Conservation (phyloP, 2,797 vertebrate genomes). For the Xiphophorus birchmanni region DNA sequence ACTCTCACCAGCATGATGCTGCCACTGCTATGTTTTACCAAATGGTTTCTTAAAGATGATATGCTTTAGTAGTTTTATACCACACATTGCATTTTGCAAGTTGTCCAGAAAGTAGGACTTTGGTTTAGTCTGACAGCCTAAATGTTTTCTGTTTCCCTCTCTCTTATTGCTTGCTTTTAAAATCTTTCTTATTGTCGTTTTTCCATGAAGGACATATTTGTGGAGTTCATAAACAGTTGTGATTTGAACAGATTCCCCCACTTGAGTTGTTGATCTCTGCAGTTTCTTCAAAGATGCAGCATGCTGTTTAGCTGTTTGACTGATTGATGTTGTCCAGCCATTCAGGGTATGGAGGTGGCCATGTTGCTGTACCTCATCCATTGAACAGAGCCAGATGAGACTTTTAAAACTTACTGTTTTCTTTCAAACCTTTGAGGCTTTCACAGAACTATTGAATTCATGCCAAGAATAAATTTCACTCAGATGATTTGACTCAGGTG, state of each 20-base stretch:
- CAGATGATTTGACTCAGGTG: background rate
- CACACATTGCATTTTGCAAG: background rate
- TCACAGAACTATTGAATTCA: background rate
- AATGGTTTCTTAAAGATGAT: background rate
- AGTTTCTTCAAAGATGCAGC: background rate
- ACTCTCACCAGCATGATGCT: background rate
- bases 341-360: background rate
- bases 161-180: background rate
- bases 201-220: background rate
- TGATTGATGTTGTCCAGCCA: background rate
- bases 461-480: background rate
- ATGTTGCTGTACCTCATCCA: background rate
- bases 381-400: background rate
- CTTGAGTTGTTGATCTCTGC: background rate
- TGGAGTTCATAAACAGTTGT: background rate
- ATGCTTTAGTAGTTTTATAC: background rate
- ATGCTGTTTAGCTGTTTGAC: background rate
- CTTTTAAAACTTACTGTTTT: background rate
- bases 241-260: background rate
- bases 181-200: background rate
- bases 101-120: background rate
- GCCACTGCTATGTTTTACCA: background rate
- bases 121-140: background rate
- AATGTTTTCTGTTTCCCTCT: background rate
- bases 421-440: background rate